Conservation (phyloP, 2,888 invertebrate species). For the Trichacis sp. region DNA sequence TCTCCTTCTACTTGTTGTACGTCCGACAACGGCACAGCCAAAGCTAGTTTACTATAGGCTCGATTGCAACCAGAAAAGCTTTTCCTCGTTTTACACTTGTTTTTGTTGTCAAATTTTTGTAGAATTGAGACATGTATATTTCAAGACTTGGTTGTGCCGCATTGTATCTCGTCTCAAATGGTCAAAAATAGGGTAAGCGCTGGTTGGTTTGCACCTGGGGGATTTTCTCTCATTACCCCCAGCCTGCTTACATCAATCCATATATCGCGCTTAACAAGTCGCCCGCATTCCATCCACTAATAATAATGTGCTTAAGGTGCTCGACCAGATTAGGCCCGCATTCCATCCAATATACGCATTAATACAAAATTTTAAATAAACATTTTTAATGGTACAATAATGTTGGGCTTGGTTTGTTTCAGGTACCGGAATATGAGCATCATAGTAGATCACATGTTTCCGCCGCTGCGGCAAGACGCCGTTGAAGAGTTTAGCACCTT, state of each 20-base stretch:
- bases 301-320: no score
- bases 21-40: constrained; percentile 57
- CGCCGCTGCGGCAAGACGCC: constrained; percentile 77
- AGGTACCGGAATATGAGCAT: constrained; percentile 95
- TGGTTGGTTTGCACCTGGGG: constrained; percentile 55
- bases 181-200: constrained; percentile 67
- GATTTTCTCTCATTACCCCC: constrained; percentile 42
- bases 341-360: neutral
- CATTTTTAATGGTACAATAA: no score
- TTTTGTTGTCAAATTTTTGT: neutral
- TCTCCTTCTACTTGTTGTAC: no score
- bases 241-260: constrained; percentile 26
- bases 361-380: neutral
- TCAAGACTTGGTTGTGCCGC: constrained; percentile 63
- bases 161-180: constrained; percentile 60
- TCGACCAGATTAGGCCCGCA: no score
- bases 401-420: constrained; percentile 66
- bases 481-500: constrained; percentile 85
- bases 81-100: neutral
- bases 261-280: no score
- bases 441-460: constrained; percentile 96
- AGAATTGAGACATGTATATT: no score
- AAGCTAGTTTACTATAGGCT: no score
- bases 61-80: neutral
- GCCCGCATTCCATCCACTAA: neutral